Conservation (phyloP, 2,797 vertebrate genomes). For the Liasis olivaceus region DNA sequence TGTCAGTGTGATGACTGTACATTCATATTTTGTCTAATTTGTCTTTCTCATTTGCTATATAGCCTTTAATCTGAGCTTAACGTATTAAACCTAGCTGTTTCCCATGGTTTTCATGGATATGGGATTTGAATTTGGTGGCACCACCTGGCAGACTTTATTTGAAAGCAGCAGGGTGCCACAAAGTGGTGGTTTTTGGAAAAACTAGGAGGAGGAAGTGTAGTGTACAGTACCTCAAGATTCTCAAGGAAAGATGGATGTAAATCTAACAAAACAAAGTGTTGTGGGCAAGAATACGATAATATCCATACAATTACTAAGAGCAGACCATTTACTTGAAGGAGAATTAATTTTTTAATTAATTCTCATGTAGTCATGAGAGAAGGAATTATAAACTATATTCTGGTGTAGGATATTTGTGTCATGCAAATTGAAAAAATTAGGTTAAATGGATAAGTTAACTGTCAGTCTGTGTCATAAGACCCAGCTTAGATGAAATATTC, state of each 20-base stretch:
- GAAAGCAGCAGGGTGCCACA: no score
- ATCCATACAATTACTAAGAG: not conserved
- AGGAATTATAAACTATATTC: not conserved
- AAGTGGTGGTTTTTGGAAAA: no score
- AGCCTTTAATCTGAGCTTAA: no score
- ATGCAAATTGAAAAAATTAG: not conserved
- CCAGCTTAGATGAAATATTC: not conserved
- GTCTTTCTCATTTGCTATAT: no score
- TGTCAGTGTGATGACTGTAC: not conserved
- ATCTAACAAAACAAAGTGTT: not conserved
- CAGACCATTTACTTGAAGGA: not conserved
- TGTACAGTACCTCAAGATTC: no score
- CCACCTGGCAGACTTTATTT: no score
- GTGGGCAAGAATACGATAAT: not conserved
- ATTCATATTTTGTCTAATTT: not conserved
- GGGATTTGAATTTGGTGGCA: no score
- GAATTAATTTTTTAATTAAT: not conserved
- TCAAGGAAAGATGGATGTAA: not conserved
- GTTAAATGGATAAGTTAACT: not conserved
- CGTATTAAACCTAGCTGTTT: no score
- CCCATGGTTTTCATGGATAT: no score
- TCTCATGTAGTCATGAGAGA: not conserved
- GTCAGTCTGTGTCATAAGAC: not conserved
- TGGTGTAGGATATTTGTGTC: not conserved
- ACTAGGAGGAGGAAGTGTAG: no score